Conservation (phyloP, 1,140 invertebrate genomes). For the Drepana arcuata region DNA sequence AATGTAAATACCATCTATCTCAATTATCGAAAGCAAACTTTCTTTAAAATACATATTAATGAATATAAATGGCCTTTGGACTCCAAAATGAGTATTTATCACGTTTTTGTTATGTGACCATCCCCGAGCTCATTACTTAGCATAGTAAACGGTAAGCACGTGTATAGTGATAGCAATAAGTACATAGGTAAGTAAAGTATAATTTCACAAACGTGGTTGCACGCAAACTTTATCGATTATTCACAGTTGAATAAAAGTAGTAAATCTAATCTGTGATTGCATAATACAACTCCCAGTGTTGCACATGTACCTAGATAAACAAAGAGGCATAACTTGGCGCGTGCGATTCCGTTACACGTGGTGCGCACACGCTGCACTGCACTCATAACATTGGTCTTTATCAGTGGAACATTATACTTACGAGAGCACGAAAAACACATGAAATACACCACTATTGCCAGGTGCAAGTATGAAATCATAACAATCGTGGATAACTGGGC, state of each 20-base stretch:
- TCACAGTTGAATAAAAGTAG: conserved; percentile 22
- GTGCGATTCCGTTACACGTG: conserved; percentile 17
- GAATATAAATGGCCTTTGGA: too few relatives aligned
- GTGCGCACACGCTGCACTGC: too few relatives aligned
- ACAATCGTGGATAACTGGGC: too few relatives aligned
- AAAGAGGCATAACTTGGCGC: conserved; percentile 10
- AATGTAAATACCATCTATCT: too few relatives aligned
- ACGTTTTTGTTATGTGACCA: too few relatives aligned
- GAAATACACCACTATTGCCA: conserved; percentile 46
- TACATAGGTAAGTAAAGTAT: conserved; percentile 21
- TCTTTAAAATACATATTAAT: too few relatives aligned
- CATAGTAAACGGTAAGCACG: conserved; percentile 28
- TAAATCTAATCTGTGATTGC: conserved; percentile 28
- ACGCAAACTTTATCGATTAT: conserved; percentile 28
- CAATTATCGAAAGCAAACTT: too few relatives aligned
- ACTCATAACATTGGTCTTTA: conserved; percentile 35
- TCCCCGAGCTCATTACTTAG: too few relatives aligned
- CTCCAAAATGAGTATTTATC: too few relatives aligned
- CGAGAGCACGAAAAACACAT: conserved; percentile 47
- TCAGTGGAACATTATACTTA: conserved; percentile 44
- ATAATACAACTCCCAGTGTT: conserved; percentile 10
- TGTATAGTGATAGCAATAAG: conserved; percentile 44
- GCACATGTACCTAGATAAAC: conserved; percentile 7
- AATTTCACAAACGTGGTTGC: too few relatives aligned
- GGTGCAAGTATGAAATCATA: conserved; percentile 31